phyloP scores from a whole-genome alignment of 2,888 invertebrate genomes.

The Drosophila nr. perissopoda region DNA sequence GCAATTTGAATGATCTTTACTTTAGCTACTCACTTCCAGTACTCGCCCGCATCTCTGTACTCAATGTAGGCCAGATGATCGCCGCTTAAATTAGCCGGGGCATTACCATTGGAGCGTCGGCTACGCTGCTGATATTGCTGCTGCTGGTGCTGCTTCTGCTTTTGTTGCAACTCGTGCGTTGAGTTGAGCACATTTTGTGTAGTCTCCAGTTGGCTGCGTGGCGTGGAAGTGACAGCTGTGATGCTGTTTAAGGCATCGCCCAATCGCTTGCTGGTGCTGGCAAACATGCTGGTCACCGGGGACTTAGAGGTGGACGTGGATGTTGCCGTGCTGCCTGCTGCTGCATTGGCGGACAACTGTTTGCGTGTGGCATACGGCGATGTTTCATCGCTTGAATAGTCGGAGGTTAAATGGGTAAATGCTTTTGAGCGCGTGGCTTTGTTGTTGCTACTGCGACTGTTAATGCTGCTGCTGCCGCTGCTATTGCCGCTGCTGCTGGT shows the following conservation, averaged over 20 bases:
- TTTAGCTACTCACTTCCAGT: constrained; percentile 91
- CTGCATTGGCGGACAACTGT: constrained; percentile 7
- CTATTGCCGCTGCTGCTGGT: constrained; percentile 18
- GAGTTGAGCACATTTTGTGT: constrained; percentile 80
- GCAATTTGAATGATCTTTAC: not conserved
- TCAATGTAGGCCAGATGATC: constrained; percentile 89
- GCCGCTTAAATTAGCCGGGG: constrained; percentile 64
- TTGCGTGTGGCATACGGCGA: constrained; percentile 71
- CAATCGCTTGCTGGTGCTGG: constrained; percentile 51
- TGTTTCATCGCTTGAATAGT: constrained; percentile 87
- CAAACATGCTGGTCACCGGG: constrained; percentile 49
- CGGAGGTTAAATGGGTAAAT: constrained; percentile 84
- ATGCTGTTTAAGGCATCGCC: constrained; percentile 40
- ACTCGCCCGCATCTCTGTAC: constrained; percentile 92
- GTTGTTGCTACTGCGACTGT: constrained; percentile 14
- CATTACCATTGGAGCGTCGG: constrained; percentile 51
- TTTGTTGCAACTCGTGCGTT: constrained; percentile 67
- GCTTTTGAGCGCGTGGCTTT: constrained; percentile 52
- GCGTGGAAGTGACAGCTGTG: constrained; percentile 75
- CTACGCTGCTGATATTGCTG: constrained; percentile 34
- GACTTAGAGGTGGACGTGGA: constrained; percentile 45
- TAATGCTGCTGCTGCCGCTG: constrained; percentile 19
- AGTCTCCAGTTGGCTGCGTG: constrained; percentile 76
- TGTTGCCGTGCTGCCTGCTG: not conserved
- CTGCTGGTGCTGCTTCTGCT: constrained; percentile 42